Evolutionary conservation across 2,888 invertebrate genomes (phyloP).

Genomic region (Sarcophaga subvicina): DNA sequence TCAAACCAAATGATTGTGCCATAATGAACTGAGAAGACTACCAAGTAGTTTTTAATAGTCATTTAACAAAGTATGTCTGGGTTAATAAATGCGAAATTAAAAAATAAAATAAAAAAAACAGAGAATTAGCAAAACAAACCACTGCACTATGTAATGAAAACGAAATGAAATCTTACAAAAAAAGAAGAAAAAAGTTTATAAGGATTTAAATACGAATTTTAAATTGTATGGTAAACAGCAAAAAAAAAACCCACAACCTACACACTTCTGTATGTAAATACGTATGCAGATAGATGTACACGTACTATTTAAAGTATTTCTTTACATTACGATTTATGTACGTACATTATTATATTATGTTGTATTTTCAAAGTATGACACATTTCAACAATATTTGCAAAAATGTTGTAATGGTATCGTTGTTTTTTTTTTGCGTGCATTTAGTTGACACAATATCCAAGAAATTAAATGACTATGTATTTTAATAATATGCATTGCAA

Average conservation of each 20-base stretch:
- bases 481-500: conserved; percentile 3
- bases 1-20: conserved; percentile 44
- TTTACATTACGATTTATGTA: conserved; percentile 30
- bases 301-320: conserved; percentile 32
- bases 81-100: conserved; percentile 63
- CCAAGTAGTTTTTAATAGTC: conserved; percentile 54
- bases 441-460: conserved; percentile 30
- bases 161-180: conserved; percentile 64
- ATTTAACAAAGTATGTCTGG: conserved; percentile 64
- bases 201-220: conserved; percentile 41
- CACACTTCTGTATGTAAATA: background rate
- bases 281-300: background rate
- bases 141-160: conserved; percentile 42
- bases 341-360: background rate
- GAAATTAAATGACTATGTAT: background rate
- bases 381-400: conserved; percentile 20
- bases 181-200: conserved; percentile 1
- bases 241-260: conserved; percentile 43
- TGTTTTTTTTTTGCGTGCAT: background rate
- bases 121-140: conserved; percentile 49
- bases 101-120: conserved; percentile 14
- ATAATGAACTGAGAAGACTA: conserved; percentile 62
- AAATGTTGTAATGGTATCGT: background rate
- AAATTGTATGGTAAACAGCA: conserved; percentile 1
- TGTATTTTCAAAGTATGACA: conserved; percentile 31